phyloP scores from a whole-genome alignment of 1,140 invertebrate genomes.

The Oreohelix idahoensis region DNA sequence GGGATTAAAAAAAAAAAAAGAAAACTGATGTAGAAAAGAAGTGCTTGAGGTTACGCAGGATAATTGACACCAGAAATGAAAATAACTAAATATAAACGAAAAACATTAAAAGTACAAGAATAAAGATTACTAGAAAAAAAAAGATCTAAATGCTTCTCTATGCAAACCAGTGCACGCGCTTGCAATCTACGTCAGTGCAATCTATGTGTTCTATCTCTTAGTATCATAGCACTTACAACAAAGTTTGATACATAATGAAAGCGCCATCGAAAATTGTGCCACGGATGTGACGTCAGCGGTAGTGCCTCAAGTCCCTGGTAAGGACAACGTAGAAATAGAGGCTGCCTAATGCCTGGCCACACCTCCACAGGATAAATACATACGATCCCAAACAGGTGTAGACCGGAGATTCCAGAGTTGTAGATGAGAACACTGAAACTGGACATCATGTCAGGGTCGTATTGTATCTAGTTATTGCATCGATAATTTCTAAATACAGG shows the following conservation, averaged over 20 bases:
- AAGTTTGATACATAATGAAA: not conserved
- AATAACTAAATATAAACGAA: too few relatives aligned
- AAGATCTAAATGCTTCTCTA: too few relatives aligned
- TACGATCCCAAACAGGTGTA: not conserved
- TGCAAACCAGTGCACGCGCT: too few relatives aligned
- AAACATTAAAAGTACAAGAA: too few relatives aligned
- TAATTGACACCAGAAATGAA: too few relatives aligned
- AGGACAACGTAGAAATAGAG: conserved; percentile 30
- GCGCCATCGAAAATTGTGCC: not conserved
- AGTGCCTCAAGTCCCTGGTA: conserved; percentile 26
- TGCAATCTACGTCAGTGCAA: not conserved
- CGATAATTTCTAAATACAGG: too few relatives aligned
- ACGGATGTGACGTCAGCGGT: conserved; percentile 6
- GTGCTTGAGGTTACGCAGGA: too few relatives aligned
- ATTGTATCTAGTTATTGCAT: too few relatives aligned
- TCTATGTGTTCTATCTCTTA: not conserved
- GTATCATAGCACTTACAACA: not conserved
- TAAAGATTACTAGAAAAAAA: too few relatives aligned
- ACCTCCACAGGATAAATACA: not conserved
- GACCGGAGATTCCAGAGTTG: conserved; percentile 1
- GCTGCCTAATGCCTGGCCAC: conserved; percentile 12
- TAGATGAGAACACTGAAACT: conserved; percentile 33
- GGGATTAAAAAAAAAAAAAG: too few relatives aligned
- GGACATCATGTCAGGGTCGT: not conserved
- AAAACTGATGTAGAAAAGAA: too few relatives aligned